Evolutionary conservation across 1,140 invertebrate genomes (phyloP).

Genomic region (Pinna nobilis): DNA sequence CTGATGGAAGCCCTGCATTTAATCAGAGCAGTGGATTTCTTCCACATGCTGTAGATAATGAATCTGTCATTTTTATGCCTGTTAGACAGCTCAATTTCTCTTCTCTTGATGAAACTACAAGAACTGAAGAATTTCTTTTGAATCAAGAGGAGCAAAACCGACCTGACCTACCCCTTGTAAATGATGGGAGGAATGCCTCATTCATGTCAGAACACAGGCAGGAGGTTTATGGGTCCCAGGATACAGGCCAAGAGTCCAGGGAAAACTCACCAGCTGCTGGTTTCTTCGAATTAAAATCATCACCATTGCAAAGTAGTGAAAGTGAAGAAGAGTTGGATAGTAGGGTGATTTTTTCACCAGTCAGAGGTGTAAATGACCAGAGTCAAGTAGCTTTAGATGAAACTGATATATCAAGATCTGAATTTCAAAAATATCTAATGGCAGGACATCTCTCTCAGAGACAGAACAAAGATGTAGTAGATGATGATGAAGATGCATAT

Average conservation of each 20-base stretch:
- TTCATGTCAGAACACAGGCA: conserved; percentile 11
- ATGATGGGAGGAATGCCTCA: conserved; percentile 4
- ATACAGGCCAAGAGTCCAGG: conserved; percentile 21
- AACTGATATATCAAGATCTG: conserved; percentile 14
- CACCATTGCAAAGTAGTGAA: conserved; percentile 29
- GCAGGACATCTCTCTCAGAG: conserved; percentile 1
- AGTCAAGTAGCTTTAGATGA: conserved; percentile 5
- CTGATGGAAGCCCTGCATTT: conserved; percentile 45
- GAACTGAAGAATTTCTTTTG: conserved; percentile 29
- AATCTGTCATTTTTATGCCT: conserved; percentile 43
- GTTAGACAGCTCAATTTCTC: conserved; percentile 42
- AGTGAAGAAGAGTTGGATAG: conserved; percentile 38
- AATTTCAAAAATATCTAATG: neutral
- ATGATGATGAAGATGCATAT: neutral
- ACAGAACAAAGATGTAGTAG: neutral
- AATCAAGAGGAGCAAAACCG: conserved; percentile 22
- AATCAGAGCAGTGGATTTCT: conserved; percentile 31
- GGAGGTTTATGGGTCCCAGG: conserved; percentile 36
- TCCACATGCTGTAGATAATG: conserved; percentile 16
- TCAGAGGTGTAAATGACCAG: conserved; percentile 4
- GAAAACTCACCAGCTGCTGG: conserved; percentile 30
- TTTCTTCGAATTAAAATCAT: conserved; percentile 38
- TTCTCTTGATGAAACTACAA: conserved; percentile 37
- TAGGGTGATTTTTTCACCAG: conserved; percentile 38
- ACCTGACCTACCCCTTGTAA: conserved; percentile 25